phyloP scores from a whole-genome alignment of 1,140 invertebrate genomes.

The Phenacoccus solenopsis region DNA sequence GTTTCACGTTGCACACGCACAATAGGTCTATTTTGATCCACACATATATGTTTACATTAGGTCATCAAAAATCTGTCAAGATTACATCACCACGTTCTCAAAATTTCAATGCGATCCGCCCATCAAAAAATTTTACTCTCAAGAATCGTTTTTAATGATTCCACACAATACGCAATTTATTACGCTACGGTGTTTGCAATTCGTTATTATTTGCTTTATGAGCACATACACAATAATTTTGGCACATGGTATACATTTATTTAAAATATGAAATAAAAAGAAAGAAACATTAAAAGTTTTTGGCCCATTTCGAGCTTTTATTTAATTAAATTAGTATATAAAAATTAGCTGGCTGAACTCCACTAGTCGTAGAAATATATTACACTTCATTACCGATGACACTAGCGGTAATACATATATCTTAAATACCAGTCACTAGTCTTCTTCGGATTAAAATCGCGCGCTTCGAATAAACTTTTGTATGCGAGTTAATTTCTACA shows the following conservation, averaged over 20 bases:
- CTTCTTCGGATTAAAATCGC: background rate
- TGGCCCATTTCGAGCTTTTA: slow-evolving; percentile 9
- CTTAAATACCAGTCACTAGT: background rate
- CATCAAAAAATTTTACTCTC: background rate
- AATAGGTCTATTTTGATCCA: background rate
- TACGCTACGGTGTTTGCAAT: background rate
- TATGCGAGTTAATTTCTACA: too few relatives aligned
- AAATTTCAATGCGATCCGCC: background rate
- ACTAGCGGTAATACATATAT: background rate
- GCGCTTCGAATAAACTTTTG: background rate
- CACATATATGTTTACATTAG: too few relatives aligned
- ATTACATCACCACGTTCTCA: background rate
- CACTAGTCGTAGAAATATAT: slow-evolving; percentile 7
- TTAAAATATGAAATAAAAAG: background rate
- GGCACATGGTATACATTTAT: background rate
- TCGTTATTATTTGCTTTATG: background rate
- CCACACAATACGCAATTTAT: background rate
- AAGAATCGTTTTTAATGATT: background rate
- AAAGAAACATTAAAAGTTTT: slow-evolving; percentile 8
- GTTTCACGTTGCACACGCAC: background rate
- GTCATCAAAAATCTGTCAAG: background rate
- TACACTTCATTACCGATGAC: slow-evolving; percentile 5
- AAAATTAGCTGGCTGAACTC: slow-evolving; percentile 11
- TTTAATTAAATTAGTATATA: slow-evolving; percentile 14
- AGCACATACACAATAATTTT: background rate